Evolutionary conservation across 2,113 vertebrate species (phyloP).

Genomic region (Pseudorhombus dupliciocellatus): DNA sequence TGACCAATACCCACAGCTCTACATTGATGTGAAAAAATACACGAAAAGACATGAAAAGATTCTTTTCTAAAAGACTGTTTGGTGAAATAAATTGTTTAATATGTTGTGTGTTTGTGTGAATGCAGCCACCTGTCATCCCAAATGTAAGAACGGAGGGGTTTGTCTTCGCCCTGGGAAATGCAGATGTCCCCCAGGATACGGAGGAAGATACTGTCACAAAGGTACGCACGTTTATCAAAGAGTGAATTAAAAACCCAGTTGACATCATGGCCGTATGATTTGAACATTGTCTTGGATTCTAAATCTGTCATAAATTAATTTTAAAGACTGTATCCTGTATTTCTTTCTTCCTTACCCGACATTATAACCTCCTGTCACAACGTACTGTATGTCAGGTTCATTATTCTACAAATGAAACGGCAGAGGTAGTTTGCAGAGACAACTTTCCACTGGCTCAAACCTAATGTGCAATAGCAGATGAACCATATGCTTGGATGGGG

Average conservation of each 20-base stretch:
- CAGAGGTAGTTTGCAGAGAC: not conserved
- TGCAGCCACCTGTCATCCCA: constrained; percentile 84
- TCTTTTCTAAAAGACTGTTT: no score
- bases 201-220: constrained; percentile 88
- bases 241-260: not conserved
- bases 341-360: not conserved
- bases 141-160: constrained; percentile 88
- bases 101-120: constrained; percentile 16
- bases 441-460: not conserved
- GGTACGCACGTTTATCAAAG: constrained; percentile 63
- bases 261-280: not conserved
- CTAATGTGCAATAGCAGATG: not conserved
- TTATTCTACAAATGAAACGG: not conserved
- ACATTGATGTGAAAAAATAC: not conserved
- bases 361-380: no score
- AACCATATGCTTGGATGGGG: no score
- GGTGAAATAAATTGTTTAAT: no score
- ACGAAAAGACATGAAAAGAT: not conserved
- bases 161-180: constrained; percentile 89
- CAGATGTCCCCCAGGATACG: constrained; percentile 84
- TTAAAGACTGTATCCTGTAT: not conserved
- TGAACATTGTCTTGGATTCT: not conserved
- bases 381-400: no score
- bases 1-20: no score
- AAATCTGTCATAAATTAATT: not conserved